Percentiles rank a stretch among this genome's conserved stretches.
These are phyloP conservation scores for Neodon shergylaensis DNA, from an alignment of 2,113 vertebrate species.

Conservation along the genomic window DNA sequence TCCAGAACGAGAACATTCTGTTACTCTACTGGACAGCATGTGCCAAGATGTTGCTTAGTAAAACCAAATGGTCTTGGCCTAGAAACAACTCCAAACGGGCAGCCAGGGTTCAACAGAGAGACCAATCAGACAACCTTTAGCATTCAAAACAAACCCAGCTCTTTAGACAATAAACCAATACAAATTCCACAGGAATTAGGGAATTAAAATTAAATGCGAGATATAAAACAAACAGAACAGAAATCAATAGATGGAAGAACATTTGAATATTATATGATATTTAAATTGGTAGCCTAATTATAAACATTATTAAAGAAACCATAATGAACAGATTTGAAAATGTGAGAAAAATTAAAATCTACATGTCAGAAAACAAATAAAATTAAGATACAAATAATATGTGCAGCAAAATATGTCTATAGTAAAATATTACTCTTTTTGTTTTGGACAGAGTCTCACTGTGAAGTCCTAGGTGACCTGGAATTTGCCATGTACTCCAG, in stretches of 20 bases:
- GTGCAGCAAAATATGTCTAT: background rate
- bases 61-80: conserved; percentile 10
- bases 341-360: background rate
- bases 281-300: background rate
- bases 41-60: conserved; percentile 54
- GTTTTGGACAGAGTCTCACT: background rate
- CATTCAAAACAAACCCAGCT: background rate
- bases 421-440: background rate
- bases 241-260: background rate
- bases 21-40: background rate
- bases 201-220: background rate
- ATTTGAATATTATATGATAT: background rate
- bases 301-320: background rate
- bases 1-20: conserved; percentile 52
- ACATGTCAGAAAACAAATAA: background rate
- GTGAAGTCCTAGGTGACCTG: background rate
- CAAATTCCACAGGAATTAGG: background rate
- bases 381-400: background rate
- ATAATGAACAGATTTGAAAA: background rate
- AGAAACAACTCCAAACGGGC: background rate
- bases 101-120: background rate
- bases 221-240: background rate
- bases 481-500: background rate
- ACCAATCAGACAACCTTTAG: background rate
- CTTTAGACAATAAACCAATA: background rate